These are phyloP conservation scores for Mareca strepera DNA, from an alignment of 2,797 vertebrate species.

Conservation along the genomic window DNA sequence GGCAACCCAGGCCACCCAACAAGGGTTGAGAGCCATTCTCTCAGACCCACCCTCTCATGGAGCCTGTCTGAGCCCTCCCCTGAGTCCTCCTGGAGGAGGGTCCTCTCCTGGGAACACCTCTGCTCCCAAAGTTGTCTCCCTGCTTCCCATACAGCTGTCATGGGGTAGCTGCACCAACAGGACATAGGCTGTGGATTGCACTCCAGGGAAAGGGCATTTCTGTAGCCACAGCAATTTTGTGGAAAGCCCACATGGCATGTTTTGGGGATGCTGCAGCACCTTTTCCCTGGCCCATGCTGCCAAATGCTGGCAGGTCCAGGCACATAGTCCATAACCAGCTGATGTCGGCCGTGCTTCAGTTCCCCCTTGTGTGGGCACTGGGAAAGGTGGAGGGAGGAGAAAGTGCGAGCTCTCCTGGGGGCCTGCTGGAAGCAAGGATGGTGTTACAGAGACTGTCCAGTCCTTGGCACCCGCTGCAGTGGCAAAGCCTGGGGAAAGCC, in stretches of 20 bases:
- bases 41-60: too few relatives aligned
- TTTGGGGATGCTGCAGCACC: neutral
- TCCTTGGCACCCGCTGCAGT: neutral
- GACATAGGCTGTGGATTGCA: neutral
- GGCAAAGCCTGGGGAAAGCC: neutral
- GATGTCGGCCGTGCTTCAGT: neutral
- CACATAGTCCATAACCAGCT: neutral
- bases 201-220: neutral
- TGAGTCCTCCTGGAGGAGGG: neutral
- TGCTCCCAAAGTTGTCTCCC: neutral
- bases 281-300: neutral
- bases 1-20: neutral
- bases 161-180: neutral
- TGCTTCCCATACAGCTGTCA: neutral
- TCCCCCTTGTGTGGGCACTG: neutral
- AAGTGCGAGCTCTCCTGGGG: neutral
- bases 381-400: neutral
- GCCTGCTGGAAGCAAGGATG: neutral
- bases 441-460: neutral
- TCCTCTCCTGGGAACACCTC: neutral
- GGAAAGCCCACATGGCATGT: neutral
- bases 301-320: too few relatives aligned
- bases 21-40: neutral
- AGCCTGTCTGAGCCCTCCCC: too few relatives aligned
- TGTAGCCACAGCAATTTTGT: neutral